A percentile compares a stretch with the other conserved stretches of the same genome.
phyloP scores from a whole-genome alignment of 2,888 invertebrate species.

The Sabatieria punctata region DNA sequence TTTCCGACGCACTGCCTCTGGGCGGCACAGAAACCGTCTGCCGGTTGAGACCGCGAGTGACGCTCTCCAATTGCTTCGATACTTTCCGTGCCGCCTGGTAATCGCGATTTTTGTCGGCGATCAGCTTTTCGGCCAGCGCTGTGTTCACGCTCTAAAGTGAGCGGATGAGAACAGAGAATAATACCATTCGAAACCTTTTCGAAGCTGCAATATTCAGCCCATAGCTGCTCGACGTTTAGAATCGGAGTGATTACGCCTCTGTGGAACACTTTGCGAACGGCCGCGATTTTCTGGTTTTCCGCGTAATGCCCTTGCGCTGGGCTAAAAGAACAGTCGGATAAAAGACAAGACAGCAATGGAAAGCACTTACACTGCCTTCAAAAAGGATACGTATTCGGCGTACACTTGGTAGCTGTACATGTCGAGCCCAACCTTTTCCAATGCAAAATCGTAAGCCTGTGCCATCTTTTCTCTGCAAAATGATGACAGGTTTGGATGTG shows the following conservation, averaged over 20 bases:
- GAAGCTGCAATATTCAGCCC: slow-evolving; percentile 88
- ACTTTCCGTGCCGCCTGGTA: slow-evolving; percentile 76
- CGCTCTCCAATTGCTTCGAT: slow-evolving; percentile 83
- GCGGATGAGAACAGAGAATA: slow-evolving; percentile 4
- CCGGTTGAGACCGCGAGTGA: slow-evolving; percentile 80
- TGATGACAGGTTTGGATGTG: not conserved
- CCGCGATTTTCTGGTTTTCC: slow-evolving; percentile 96
- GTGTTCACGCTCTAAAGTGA: slow-evolving; percentile 58
- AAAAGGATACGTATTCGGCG: slow-evolving; percentile 90
- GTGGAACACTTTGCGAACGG: slow-evolving; percentile 90
- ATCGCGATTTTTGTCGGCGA: slow-evolving; percentile 81
- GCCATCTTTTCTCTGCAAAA: slow-evolving; percentile 84
- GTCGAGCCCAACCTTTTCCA: slow-evolving; percentile 97
- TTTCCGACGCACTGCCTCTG: slow-evolving; percentile 37
- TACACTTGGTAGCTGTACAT: slow-evolving; percentile 89
- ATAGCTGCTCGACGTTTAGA: slow-evolving; percentile 79
- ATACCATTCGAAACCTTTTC: slow-evolving; percentile 43
- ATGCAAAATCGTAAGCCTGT: slow-evolving; percentile 94
- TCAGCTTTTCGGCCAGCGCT: slow-evolving; percentile 87
- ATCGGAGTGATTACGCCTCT: slow-evolving; percentile 88
- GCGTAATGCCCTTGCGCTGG: slow-evolving; percentile 97
- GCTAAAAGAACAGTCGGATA: slow-evolving; percentile 23
- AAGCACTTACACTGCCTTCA: slow-evolving; percentile 41
- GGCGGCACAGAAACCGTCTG: slow-evolving; percentile 95
- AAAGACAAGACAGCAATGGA: not conserved